A percentile compares a stretch with the other conserved stretches of the same genome.
phyloP scores from a whole-genome alignment of 2,888 invertebrate species.

The Tipula unca region DNA sequence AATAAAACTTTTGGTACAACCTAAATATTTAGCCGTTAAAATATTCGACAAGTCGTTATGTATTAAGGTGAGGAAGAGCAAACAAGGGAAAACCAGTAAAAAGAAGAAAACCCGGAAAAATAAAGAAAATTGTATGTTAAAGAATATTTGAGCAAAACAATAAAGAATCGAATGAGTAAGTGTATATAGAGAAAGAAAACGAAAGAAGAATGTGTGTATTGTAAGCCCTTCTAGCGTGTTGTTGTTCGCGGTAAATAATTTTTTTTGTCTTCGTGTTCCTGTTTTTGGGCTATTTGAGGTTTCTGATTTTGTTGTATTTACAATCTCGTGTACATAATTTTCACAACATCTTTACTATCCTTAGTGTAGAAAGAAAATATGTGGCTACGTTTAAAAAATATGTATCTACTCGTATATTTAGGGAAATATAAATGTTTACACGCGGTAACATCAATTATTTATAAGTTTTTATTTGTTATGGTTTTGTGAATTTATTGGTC shows the following conservation, averaged over 20 bases:
- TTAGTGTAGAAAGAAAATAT: neutral
- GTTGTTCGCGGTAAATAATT: neutral
- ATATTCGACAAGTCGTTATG: conserved; percentile 14
- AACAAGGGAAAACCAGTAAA: neutral
- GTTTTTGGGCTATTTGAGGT: neutral
- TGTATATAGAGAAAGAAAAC: neutral
- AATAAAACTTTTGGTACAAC: neutral
- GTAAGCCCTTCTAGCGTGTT: neutral
- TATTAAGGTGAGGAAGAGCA: conserved; percentile 18
- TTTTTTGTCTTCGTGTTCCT: neutral
- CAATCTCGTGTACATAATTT: neutral
- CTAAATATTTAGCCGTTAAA: neutral
- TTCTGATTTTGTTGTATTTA: neutral
- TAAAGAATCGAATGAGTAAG: neutral
- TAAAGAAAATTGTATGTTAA: neutral
- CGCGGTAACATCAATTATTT: neutral
- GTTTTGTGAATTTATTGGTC: neutral
- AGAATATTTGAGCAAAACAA: neutral
- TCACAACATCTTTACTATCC: neutral
- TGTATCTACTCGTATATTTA: neutral
- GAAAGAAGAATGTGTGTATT: neutral
- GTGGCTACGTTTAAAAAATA: neutral
- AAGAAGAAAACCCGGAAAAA: neutral
- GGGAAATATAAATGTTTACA: neutral
- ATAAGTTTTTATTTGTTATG: neutral